Conservation (phyloP, 1,140 invertebrate species). For the Calosoma granatense region DNA sequence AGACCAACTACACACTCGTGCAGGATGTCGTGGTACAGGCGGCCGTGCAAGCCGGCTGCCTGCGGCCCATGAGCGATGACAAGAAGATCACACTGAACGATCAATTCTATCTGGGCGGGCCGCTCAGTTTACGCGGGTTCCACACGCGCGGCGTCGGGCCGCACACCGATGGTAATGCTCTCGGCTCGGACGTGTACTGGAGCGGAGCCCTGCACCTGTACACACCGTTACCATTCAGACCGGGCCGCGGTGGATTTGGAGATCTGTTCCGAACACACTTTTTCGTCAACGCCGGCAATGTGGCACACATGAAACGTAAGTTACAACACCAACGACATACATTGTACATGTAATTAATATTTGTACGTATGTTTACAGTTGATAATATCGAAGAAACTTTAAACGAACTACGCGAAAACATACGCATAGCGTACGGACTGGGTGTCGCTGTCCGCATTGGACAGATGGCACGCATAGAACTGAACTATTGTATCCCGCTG, state of each 20-base stretch:
- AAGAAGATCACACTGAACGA: constrained; percentile 50
- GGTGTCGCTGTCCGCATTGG: constrained; percentile 71
- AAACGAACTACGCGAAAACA: constrained; percentile 36
- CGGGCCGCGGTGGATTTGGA: constrained; percentile 60
- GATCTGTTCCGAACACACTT: constrained; percentile 72
- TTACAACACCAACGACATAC: neutral
- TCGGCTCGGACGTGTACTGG: constrained; percentile 61
- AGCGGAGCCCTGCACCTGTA: constrained; percentile 68
- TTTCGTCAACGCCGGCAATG: constrained; percentile 76
- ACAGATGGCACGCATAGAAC: constrained; percentile 67
- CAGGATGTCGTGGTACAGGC: constrained; percentile 66
- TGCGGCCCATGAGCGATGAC: constrained; percentile 52
- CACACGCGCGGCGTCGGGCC: constrained; percentile 71
- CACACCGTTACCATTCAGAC: constrained; percentile 73
- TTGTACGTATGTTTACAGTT: constrained; percentile 19
- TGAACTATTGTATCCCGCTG: constrained; percentile 73
- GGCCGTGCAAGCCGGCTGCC: constrained; percentile 56
- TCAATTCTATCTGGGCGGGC: constrained; percentile 79
- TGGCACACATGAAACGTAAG: constrained; percentile 40
- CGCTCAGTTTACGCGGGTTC: constrained; percentile 74
- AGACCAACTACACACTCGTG: constrained; percentile 60
- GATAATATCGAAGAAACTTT: constrained; percentile 33
- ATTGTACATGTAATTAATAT: too few species aligned
- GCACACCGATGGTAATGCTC: constrained; percentile 55
- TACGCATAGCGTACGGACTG: constrained; percentile 54